phyloP scores from a whole-genome alignment of 2,113 vertebrate genomes.

The Trogon surrucura region DNA sequence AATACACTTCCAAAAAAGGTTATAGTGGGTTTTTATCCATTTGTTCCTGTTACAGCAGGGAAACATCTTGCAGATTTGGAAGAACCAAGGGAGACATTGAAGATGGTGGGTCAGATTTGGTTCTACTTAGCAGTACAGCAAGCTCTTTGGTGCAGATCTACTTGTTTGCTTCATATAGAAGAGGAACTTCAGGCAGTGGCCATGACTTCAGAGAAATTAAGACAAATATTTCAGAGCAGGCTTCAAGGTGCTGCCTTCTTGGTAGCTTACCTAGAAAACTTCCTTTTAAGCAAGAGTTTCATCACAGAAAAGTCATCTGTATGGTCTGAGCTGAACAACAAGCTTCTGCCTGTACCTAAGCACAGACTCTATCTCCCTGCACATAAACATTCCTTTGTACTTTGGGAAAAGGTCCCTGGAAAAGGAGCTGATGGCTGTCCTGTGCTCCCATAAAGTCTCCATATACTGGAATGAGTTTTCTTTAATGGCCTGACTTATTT shows the following conservation, averaged over 20 bases:
- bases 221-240: background rate
- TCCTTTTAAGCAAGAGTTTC: background rate
- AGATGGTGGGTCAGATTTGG: background rate
- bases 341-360: background rate
- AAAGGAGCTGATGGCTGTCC: background rate
- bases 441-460: background rate
- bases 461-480: background rate
- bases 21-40: background rate
- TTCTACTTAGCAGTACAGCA: background rate
- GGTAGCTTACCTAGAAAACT: background rate
- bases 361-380: background rate
- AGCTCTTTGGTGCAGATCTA: background rate
- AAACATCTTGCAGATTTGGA: background rate
- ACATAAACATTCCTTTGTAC: background rate
- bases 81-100: background rate
- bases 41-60: background rate
- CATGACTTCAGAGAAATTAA: background rate
- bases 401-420: background rate
- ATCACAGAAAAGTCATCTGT: background rate
- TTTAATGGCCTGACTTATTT: conserved; percentile 2
- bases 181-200: background rate
- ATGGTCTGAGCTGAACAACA: background rate
- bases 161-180: background rate
- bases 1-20: background rate
- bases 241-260: background rate